Conservation (phyloP, 2,888 invertebrate species). For the Fragum fragum region DNA sequence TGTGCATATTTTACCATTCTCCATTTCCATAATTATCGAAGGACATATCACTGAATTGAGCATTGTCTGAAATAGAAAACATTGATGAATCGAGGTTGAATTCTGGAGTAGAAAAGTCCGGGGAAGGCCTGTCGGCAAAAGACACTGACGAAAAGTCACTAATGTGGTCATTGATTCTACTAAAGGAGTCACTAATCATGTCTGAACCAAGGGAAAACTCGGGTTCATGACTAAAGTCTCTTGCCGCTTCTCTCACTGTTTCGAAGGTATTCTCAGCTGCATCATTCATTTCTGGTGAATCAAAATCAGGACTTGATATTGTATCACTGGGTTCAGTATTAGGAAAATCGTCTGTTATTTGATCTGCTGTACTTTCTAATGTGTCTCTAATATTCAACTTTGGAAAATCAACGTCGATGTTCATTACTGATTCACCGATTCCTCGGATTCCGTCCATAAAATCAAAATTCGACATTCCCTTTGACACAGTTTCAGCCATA, state of each 20-base stretch:
- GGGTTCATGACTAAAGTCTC: background rate
- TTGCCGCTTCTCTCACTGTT: background rate
- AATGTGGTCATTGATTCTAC: constrained; percentile 8
- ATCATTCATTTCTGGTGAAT: background rate
- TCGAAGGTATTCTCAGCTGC: background rate
- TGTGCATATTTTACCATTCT: background rate
- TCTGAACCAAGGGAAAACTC: constrained; percentile 1
- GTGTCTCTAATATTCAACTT: background rate
- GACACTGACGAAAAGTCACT: constrained; percentile 7
- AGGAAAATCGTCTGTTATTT: background rate
- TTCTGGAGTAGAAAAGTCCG: constrained; percentile 37
- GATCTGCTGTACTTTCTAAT: constrained; percentile 13
- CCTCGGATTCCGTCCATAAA: background rate
- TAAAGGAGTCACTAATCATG: constrained; percentile 9
- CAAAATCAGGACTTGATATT: background rate
- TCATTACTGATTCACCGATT: background rate
- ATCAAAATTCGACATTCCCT: background rate
- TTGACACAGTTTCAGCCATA: constrained; percentile 2
- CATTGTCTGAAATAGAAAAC: constrained; percentile 2
- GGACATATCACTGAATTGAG: background rate
- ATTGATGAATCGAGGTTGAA: constrained; percentile 31
- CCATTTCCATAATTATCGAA: background rate
- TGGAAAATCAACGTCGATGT: background rate
- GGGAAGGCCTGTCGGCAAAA: constrained; percentile 40
- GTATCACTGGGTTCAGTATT: background rate